Conservation (phyloP, 2,888 invertebrate species). For the Tipula unca region DNA sequence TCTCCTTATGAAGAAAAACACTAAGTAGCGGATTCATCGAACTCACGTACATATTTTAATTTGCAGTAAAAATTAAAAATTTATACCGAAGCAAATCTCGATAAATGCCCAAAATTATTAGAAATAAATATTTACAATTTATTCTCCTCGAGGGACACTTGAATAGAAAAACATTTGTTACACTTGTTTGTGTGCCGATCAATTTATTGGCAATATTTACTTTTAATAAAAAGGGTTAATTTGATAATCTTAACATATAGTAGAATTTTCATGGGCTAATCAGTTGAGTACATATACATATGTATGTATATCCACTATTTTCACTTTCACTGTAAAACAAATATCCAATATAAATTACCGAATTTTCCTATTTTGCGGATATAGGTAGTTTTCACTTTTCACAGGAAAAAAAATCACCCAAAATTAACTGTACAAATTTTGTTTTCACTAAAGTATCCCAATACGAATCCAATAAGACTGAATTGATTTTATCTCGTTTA, state of each 20-base stretch:
- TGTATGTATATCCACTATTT: background rate
- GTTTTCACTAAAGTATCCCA: background rate
- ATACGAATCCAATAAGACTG: constrained; percentile 14
- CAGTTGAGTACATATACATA: background rate
- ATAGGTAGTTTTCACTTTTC: background rate
- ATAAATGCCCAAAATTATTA: background rate
- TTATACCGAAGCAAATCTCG: background rate
- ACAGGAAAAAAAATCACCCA: background rate
- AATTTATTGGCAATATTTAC: background rate
- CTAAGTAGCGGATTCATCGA: background rate
- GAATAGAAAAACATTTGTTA: background rate
- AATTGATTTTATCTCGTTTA: background rate
- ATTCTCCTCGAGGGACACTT: background rate
- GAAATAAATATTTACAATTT: background rate
- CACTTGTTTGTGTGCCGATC: background rate
- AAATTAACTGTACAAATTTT: background rate
- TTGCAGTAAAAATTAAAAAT: constrained; percentile 17
- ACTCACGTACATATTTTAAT: constrained; percentile 15
- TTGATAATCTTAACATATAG: background rate
- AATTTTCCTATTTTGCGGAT: background rate
- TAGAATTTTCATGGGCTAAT: background rate
- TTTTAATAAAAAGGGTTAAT: background rate
- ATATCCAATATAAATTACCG: background rate
- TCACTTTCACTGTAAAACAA: background rate
- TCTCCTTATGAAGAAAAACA: background rate